Base-by-base conservation (phyloP, 2,113 vertebrate species). In the Triplophysa tibetana region DNA sequence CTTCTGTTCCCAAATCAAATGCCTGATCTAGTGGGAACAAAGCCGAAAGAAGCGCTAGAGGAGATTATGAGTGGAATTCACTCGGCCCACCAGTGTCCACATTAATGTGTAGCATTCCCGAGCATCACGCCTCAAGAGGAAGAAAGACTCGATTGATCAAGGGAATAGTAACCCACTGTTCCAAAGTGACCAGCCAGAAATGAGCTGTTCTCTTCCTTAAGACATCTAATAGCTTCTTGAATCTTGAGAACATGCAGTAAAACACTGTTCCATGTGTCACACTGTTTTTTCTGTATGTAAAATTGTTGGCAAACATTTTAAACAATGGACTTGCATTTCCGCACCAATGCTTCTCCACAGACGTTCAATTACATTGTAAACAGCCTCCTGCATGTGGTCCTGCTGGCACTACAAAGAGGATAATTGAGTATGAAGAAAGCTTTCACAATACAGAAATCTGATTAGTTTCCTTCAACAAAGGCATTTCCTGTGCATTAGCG, bases 401-500 rank as follows among this genome's bases (percentile, higher is more conserved):
- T 63, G 76, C 48, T 21, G 45, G 63, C 10, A 21, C 63, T 60
- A 26, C 62, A 61, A 24, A 45, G 64, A 33, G 50, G 50, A 66
- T 77, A 82, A 83, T 48, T 79, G 60, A 78, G 63, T 29, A 60
- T 75, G 81, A 85, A 70, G 48, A 74, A 84, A 84, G 76, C 66
- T 41, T 65, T 76, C 70, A 70, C 77, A 84, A 84, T 84, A 82
- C 45, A 76, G 61, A 75, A 83, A 88, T 86, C 48, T 45, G 77
- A 88, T 88, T 85, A 85, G 62, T 26, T 65, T 54, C 72, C 54
- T 45, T 12, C 50, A 84, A 81, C 77, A 80, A 80, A 80, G 80
- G 77, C 84, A 84, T 82, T 88, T 87, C 84, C 84, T 84, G 85
- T 81, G 69, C 85, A 87, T 88, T 83, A 88, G 76, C 10, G 74